These are phyloP conservation scores for Lophius americanus DNA, from an alignment of 2,797 vertebrate genomes.

Conservation along the genomic window DNA sequence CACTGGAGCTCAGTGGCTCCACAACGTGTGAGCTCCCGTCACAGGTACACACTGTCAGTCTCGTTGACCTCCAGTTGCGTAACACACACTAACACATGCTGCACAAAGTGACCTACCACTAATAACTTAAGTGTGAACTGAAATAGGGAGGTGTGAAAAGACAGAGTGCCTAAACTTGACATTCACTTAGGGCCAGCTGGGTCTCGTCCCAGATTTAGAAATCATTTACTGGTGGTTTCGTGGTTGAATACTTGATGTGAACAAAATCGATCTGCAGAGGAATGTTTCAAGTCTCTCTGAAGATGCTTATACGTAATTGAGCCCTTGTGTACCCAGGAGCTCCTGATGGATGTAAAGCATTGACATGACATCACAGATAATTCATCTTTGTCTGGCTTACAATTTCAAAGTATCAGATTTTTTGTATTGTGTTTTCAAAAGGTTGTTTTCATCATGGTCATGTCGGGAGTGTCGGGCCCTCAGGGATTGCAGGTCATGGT, in stretches of 20 bases:
- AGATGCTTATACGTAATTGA: slow-evolving; percentile 18
- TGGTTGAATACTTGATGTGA: slow-evolving; percentile 8
- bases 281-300: slow-evolving; percentile 31
- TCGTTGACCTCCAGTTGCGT: slow-evolving; percentile 19
- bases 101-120: slow-evolving; percentile 58
- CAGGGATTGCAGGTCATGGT: slow-evolving; percentile 15
- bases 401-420: slow-evolving; percentile 50
- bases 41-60: slow-evolving; percentile 29
- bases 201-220: slow-evolving; percentile 64
- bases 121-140: slow-evolving; percentile 57
- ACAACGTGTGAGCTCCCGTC: slow-evolving; percentile 48
- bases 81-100: slow-evolving; percentile 5
- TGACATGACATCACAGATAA: slow-evolving; percentile 47
- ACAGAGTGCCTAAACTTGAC: slow-evolving; percentile 56
- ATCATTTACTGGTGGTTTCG: slow-evolving; percentile 30
- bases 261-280: slow-evolving; percentile 30
- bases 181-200: slow-evolving; percentile 58
- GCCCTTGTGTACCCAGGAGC: slow-evolving; percentile 6
- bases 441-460: slow-evolving; percentile 6
- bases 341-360: slow-evolving; percentile 8
- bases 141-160: slow-evolving; percentile 64
- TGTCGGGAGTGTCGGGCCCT: slow-evolving; percentile 27
- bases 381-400: slow-evolving; percentile 52
- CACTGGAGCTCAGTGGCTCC: slow-evolving; percentile 10
- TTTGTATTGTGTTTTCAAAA: slow-evolving; percentile 40